Conservation (phyloP, 1,140 invertebrate genomes). For the Whitmania pigra region DNA sequence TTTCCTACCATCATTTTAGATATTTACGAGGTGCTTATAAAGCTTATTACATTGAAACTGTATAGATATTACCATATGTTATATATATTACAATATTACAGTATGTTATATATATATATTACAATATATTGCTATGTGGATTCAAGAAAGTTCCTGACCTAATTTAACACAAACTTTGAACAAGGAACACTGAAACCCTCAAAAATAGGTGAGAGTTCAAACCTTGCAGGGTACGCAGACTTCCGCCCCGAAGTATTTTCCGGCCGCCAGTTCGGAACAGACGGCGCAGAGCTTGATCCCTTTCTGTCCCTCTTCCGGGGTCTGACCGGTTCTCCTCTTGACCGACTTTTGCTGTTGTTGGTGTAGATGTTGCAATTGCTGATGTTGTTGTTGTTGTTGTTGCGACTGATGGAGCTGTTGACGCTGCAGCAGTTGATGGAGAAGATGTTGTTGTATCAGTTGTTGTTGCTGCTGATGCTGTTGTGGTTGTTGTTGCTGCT, state of each 20-base stretch:
- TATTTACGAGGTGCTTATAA: not conserved
- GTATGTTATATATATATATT: too few relatives aligned
- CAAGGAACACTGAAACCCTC: not conserved
- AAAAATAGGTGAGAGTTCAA: constrained; percentile 6
- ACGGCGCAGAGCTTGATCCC: constrained; percentile 15
- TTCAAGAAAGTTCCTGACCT: not conserved
- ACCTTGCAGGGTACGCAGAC: constrained; percentile 24
- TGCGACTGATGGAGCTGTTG: constrained; percentile 1
- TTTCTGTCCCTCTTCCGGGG: not conserved
- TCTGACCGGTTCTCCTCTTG: not conserved
- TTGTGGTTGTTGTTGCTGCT: constrained; percentile 13
- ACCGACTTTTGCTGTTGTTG: constrained; percentile 3
- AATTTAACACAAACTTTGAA: not conserved
- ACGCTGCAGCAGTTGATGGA: not conserved
- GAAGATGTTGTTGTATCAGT: not conserved
- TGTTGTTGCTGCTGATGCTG: not conserved
- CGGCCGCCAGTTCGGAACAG: constrained; percentile 15
- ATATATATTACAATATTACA: too few relatives aligned
- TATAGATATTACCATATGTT: too few relatives aligned
- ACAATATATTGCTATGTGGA: not conserved
- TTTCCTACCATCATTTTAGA: not conserved
- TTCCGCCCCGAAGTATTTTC: constrained; percentile 20
- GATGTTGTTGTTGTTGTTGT: constrained; percentile 1
- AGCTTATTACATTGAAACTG: not conserved
- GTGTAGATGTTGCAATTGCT: not conserved